Evolutionary conservation across 2,797 vertebrate genomes (phyloP).

Genomic region (Huso huso): DNA sequence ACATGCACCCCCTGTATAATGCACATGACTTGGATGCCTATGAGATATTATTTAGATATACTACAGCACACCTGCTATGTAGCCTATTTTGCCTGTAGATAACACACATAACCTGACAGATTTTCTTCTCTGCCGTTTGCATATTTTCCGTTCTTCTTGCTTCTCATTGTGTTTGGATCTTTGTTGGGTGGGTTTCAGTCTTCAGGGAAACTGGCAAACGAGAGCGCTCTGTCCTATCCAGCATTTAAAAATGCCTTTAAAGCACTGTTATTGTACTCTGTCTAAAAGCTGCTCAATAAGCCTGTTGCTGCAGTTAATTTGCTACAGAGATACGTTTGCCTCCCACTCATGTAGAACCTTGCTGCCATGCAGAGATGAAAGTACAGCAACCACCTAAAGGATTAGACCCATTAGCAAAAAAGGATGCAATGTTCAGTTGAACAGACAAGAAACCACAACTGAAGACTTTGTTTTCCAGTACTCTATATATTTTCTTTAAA

Average conservation of each 20-base stretch:
- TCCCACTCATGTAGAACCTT: neutral
- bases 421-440: neutral
- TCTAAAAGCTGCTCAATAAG: neutral
- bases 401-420: conserved; percentile 1
- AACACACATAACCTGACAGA: too few species aligned
- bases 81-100: too few species aligned
- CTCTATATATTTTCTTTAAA: neutral
- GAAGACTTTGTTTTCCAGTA: neutral
- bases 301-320: conserved; percentile 1
- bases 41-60: too few species aligned
- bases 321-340: conserved; percentile 1
- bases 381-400: neutral
- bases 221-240: neutral
- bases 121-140: too few species aligned
- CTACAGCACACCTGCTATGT: too few species aligned
- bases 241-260: neutral
- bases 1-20: too few species aligned
- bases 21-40: too few species aligned
- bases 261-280: neutral
- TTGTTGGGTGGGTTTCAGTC: neutral
- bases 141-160: too few species aligned
- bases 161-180: neutral
- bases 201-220: neutral
- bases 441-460: neutral
- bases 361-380: conserved; percentile 6